A percentile compares a stretch with the other conserved stretches of the same genome.
phyloP scores from a whole-genome alignment of 1,140 invertebrate genomes.

The Drosophila obscura region DNA sequence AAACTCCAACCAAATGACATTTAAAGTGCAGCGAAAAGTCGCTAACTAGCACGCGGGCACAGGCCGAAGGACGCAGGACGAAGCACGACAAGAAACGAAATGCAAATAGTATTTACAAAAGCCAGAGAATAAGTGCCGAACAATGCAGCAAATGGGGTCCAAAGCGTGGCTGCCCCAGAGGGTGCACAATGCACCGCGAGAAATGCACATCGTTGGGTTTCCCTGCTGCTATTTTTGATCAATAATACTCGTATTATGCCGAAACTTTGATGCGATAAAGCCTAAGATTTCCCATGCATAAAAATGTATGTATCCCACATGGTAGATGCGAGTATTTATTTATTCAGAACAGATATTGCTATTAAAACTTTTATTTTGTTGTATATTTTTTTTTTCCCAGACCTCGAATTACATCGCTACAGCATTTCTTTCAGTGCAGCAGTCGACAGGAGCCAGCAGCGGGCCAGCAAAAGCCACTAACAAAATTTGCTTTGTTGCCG shows the following conservation, averaged over 20 bases:
- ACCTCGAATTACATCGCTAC: too few species aligned
- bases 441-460: constrained; percentile 1
- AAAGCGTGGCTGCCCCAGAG: constrained; percentile 29
- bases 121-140: constrained; percentile 67
- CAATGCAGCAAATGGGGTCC: constrained; percentile 53
- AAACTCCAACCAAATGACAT: constrained; percentile 77
- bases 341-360: not conserved
- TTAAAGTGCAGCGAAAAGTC: constrained; percentile 81
- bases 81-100: constrained; percentile 58
- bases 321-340: not conserved
- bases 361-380: not conserved
- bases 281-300: too few species aligned
- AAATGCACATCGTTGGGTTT: not conserved
- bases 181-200: constrained; percentile 7
- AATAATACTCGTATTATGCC: too few species aligned
- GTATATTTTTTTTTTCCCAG: not conserved
- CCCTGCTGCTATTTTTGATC: too few species aligned
- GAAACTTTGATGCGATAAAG: too few species aligned
- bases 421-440: constrained; percentile 21
- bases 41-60: constrained; percentile 66
- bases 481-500: constrained; percentile 70
- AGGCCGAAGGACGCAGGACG: constrained; percentile 14
- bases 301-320: not conserved
- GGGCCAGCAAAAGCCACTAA: constrained; percentile 70
- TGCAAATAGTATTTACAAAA: constrained; percentile 80